phyloP scores from a whole-genome alignment of 1,140 invertebrate species.

The Caenorhabditis tropicalis region DNA sequence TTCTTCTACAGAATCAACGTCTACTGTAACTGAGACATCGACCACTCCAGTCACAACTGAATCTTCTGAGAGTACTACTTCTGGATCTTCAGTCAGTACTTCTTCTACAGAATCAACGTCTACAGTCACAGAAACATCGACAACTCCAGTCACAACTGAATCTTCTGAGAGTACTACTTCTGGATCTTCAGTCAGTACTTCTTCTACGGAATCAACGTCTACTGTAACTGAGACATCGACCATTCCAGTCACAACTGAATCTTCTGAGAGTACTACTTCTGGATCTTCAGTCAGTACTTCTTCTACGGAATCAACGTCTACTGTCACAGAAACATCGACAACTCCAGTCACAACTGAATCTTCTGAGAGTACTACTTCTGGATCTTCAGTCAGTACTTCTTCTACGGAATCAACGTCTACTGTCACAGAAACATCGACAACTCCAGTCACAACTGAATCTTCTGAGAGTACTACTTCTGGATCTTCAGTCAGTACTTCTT shows the following conservation, averaged over 20 bases:
- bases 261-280: neutral
- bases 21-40: neutral
- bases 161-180: neutral
- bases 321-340: neutral
- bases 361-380: neutral
- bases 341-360: neutral
- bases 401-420: neutral
- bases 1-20: neutral
- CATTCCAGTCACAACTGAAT: neutral
- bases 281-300: neutral
- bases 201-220: neutral
- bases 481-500: too few species aligned
- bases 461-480: too few species aligned
- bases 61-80: neutral
- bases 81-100: neutral
- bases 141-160: neutral
- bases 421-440: neutral
- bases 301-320: neutral
- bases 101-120: neutral
- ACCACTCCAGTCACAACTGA: neutral
- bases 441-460: neutral
- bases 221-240: neutral
- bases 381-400: neutral
- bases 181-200: neutral
- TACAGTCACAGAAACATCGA: neutral